Base-by-base conservation (phyloP, 1,140 invertebrate species). In the Phymorhynchus buccinoides region DNA sequence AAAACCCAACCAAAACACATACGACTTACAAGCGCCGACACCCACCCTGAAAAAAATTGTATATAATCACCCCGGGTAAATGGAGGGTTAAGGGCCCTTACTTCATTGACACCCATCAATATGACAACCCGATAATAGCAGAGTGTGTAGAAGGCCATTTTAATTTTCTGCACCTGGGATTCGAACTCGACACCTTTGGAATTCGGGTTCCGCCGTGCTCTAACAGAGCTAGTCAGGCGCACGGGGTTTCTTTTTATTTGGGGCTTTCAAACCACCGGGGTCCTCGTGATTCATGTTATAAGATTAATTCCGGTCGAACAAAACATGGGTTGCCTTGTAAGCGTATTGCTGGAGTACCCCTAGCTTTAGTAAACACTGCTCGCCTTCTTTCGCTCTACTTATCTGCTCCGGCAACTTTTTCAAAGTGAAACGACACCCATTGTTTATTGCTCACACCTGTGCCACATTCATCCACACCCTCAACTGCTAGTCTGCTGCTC, bases 381-480 rank as follows among this genome's bases (percentile, higher is more conserved):
- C 32, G 32, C 78, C 78, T 30, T 12, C 41, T 44, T 30, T 3
- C 77, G 12, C 18, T n/a, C 77, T n/a, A 14, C 30, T 48, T 44
- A 37, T 12, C n/a, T n/a, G 35, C 14, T 44, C 2, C 77, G 32
- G 3, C 16, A 1, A 9, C 73, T 18, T 35, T 3, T 16, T 27
- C 4, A 77, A 35, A 77, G 35, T 7, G 22, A 77, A 9, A 39
- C 73, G 39, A 56, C 52, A 14, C 27, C 27, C 12, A 37, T 35
- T 73, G 71, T 73, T 73, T 73, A 73, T 44, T 44, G n/a, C 39
- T 79, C 39, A 1, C n/a, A 9, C 44, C 48, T 80, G 42, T 44
- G 42, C 14, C 27, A 48, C 12, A n/a, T 12, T 80, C 32, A 44
- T 52, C n/a, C 48, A n/a, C 27, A 32, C 30, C 32, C 35, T 80